Evolutionary conservation across 2,113 vertebrate species (phyloP).

Genomic region (Stigmatopora nigra): DNA sequence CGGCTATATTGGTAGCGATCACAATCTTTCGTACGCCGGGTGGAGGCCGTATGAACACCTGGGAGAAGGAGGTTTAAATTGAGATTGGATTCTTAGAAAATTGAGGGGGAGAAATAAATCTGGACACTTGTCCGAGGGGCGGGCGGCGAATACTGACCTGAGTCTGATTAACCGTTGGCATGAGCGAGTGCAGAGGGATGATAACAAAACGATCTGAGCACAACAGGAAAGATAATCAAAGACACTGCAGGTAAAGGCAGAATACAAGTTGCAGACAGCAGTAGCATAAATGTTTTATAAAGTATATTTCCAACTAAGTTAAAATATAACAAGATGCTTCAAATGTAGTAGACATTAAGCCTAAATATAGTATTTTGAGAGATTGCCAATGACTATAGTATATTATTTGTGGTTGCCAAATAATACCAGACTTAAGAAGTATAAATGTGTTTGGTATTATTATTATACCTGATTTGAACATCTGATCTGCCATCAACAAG

Average conservation of each 20-base stretch:
- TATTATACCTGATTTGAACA: conserved; percentile 89
- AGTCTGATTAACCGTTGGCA: conserved; percentile 97
- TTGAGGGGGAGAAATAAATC: conserved; percentile 8
- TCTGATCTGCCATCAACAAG: conserved; percentile 84
- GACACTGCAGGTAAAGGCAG: neutral
- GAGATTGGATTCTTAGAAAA: conserved; percentile 10
- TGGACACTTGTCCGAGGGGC: conserved; percentile 1
- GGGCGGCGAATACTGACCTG: conserved; percentile 74
- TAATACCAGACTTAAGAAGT: neutral
- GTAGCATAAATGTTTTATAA: neutral
- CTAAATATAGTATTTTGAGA: too few relatives aligned
- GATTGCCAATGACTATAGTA: neutral
- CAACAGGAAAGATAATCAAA: conserved; percentile 26
- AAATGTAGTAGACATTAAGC: too few relatives aligned
- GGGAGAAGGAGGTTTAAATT: conserved; percentile 38
- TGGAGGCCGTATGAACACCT: conserved; percentile 95
- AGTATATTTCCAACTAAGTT: neutral
- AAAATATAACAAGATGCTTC: too few relatives aligned
- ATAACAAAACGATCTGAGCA: conserved; percentile 90
- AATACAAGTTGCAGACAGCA: neutral
- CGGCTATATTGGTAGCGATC: conserved; percentile 97
- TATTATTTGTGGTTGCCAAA: neutral
- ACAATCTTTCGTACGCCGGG: conserved; percentile 94
- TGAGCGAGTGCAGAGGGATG: conserved; percentile 94
- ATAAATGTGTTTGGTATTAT: neutral